Percentiles rank a stretch among this genome's conserved stretches.
phyloP scores from a whole-genome alignment of 2,113 vertebrate species.

The Vidua chalybeata region DNA sequence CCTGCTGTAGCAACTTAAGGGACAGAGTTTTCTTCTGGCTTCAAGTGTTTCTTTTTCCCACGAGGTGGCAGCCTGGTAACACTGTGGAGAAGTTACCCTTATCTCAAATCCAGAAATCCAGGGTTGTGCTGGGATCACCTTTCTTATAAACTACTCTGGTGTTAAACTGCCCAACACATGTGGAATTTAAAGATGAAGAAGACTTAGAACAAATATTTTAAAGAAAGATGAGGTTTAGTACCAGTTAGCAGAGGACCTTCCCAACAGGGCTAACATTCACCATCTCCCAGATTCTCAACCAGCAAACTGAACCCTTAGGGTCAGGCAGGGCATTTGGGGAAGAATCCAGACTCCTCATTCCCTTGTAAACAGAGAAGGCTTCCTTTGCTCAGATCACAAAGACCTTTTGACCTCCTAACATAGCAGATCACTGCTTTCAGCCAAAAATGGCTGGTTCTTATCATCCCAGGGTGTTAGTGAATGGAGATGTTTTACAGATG shows the following conservation, averaged over 20 bases:
- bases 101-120: background rate
- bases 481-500: conserved; percentile 12
- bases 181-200: background rate
- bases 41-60: conserved; percentile 36
- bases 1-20: background rate
- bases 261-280: background rate
- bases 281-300: background rate
- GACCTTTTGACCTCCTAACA: conserved; percentile 44
- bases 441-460: conserved; percentile 7
- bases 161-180: background rate
- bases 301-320: background rate
- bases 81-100: background rate
- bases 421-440: conserved; percentile 20
- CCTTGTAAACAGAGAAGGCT: conserved; percentile 45
- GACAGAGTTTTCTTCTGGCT: background rate
- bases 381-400: conserved; percentile 15
- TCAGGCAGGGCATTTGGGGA: conserved; percentile 18
- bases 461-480: background rate
- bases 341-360: conserved; percentile 10
- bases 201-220: background rate
- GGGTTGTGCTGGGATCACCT: background rate
- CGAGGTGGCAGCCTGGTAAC: conserved; percentile 68
- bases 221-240: background rate
- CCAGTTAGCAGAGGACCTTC: background rate
- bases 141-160: background rate